Conservation (phyloP, 1,140 invertebrate species). For the Papilio xuthus region DNA sequence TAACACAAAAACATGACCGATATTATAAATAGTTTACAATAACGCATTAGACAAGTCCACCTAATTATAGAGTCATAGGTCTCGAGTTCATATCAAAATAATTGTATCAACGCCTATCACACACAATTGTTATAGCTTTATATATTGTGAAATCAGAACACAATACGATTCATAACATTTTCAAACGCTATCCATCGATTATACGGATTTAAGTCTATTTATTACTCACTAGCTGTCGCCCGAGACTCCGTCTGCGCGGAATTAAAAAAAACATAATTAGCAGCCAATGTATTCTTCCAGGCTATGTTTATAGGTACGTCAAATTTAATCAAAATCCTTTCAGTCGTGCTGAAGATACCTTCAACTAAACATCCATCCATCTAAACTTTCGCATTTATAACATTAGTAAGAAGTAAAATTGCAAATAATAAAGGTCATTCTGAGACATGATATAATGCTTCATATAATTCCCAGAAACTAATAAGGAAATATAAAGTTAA, state of each 20-base stretch:
- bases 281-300: no score
- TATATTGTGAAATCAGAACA: conserved; percentile 12
- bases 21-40: background rate
- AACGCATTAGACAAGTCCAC: background rate
- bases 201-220: background rate
- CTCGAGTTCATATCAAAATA: conserved; percentile 4
- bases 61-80: conserved; percentile 10
- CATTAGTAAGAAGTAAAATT: no score
- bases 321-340: no score
- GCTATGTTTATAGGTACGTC: no score
- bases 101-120: background rate
- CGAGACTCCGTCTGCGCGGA: no score
- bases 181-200: background rate
- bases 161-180: background rate
- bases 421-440: no score
- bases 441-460: no score
- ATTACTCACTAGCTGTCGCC: no score
- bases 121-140: background rate
- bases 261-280: no score
- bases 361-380: no score
- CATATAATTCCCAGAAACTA: background rate
- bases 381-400: no score
- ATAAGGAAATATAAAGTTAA: background rate
- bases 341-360: no score
- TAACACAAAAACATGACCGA: background rate